phyloP scores from a whole-genome alignment of 1,140 invertebrate species.

The Formica exsecta region DNA sequence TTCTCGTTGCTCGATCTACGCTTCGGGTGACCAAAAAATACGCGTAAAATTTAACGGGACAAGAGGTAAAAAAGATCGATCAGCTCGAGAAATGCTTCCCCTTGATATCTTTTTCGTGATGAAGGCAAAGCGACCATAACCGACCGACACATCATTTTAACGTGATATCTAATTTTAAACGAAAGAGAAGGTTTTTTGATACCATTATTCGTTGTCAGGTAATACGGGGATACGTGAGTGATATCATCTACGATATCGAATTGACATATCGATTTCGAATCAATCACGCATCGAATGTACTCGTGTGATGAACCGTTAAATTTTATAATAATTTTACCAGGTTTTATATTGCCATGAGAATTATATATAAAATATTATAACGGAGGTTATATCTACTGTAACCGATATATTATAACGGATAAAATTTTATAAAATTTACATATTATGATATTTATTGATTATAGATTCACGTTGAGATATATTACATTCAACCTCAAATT shows the following conservation, averaged over 20 bases:
- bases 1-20: slow-evolving; percentile 5
- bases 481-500: background rate
- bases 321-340: background rate
- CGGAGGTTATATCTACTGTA: too few species aligned
- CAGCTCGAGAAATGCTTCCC: slow-evolving; percentile 14
- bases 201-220: background rate
- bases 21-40: slow-evolving; percentile 1
- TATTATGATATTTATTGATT: background rate
- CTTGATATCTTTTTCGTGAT: slow-evolving; percentile 42
- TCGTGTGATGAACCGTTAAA: background rate
- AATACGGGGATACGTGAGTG: background rate
- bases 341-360: background rate
- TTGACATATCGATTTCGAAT: slow-evolving; percentile 53
- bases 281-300: slow-evolving; percentile 14
- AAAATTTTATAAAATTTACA: background rate
- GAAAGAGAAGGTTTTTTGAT: slow-evolving; percentile 27
- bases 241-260: background rate
- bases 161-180: slow-evolving; percentile 27
- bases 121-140: slow-evolving; percentile 2
- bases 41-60: background rate
- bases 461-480: background rate
- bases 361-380: background rate
- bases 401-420: background rate
- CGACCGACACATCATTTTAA: background rate
- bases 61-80: slow-evolving; percentile 14